Base-by-base conservation (phyloP, 2,113 vertebrate genomes). In the Sapajus apella region DNA sequence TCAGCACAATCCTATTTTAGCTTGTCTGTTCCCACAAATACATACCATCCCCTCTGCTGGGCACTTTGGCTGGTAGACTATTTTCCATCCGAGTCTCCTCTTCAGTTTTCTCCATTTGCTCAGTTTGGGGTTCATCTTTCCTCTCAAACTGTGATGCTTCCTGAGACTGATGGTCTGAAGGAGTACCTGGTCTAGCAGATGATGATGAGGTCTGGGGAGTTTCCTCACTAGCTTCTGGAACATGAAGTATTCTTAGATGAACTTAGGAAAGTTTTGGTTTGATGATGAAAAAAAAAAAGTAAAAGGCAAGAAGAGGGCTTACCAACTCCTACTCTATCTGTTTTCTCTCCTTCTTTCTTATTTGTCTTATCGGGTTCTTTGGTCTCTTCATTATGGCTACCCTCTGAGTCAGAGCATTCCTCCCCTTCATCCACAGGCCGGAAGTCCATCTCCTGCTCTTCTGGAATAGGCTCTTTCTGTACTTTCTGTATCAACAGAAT, bases 381-480 rank as follows among this genome's bases (percentile, higher is more conserved):
- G 99, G 99, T 98, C 98, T 99, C 99, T 95, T 99, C 99, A 55
- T 96, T 98, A 90, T 98, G 99, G 96, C 98, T 99, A 56, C 99
- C 99, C 91, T 99, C 99, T n/a, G 99, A 99, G 96, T 99, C 99
- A 5, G 99, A 99, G 43, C 97, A 98, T 76, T 99, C 99, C 45
- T 99, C 99, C 79, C 98, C 99, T 96, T 99, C 99, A 55, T 99
- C 99, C 86, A 99, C 98, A 23, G 99, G 99, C 88, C 98, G 99
- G 96, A 99, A 99, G 84, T 99, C 99, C 92, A 99, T 99, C 98
- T 99, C 99, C 93, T 99, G 99, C 96, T 99, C 99, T 98, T 99
- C 99, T 12, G 99, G 99, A 97, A 99, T 99, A 0, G 99, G 99
- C 92, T 99, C 99, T 97, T 99, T 99, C 95, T 99, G 99, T 84